Base-by-base conservation (phyloP, 2,888 invertebrate genomes). In the Oxyteleia sp. region DNA sequence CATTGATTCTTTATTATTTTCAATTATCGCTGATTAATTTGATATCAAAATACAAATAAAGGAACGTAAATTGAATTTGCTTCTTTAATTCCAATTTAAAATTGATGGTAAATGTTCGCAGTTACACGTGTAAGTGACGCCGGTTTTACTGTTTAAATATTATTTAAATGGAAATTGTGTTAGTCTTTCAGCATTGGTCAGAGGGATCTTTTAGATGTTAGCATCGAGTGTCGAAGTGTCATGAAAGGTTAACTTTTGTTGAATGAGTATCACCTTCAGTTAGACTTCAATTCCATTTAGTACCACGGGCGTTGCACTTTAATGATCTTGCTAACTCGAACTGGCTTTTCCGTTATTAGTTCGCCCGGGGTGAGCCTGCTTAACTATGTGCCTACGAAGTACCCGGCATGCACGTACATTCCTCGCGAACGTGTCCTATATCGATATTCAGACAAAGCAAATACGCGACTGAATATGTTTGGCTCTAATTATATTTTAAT, bases 301-400 rank as follows among this genome's bases (percentile, higher is more conserved):
- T 81, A 84, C 85, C 86, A 85, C 63, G 72, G 84, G 84, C 82
- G 78, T 69, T 82, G 81, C 86, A 90, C 88, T 89, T 92, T 91
- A 91, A 91, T 90, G 90, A 91, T 92, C 90, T 90, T 88, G 87
- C 90, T 90, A 91, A 91, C 90, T 91, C 90, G 86, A 82, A 84
- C 86, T 85, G 87, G 89, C 90, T 91, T 90, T 91, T 91, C 89
- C 89, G 90, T 91, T 91, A 92, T 91, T 89, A 89, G 89, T 90
- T 90, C 79, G 84, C 87, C 83, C 71, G 43, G 69, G 82, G 76
- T 76, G 59, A 82, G 29, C 55, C 75, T 69, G 82, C 78, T 78
- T 76, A 82, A 75, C 84, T 76, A 57, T 66, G 82, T 76, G 76
- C 64, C 75, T 47, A 55, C 57, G 51, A 80, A 76, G 59, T 63